Evolutionary conservation across 64 coral and sea anemone genomes (phyloP).

Genomic region (Exaiptasia diaphana): DNA sequence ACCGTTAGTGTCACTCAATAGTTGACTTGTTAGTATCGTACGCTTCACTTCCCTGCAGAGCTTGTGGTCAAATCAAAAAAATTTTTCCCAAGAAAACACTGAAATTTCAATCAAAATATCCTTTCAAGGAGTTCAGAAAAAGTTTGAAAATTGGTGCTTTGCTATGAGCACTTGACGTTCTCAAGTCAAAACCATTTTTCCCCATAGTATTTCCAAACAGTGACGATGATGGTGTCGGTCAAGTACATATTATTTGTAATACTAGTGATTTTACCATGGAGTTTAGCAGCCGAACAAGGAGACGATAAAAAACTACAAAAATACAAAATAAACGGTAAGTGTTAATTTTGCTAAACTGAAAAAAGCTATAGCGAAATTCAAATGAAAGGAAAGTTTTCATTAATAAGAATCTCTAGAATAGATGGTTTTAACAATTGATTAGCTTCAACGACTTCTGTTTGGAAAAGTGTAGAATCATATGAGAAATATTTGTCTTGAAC

Average conservation of each 20-base stretch:
- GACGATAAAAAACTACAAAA: neutral
- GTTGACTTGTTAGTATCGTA: neutral
- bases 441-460: too few species aligned
- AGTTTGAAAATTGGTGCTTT: neutral
- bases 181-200: too few species aligned
- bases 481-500: too few species aligned
- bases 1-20: neutral
- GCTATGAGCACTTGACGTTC: slow-evolving; percentile 20
- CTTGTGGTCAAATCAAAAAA: slow-evolving; percentile 2
- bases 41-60: neutral
- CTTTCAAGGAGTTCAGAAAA: neutral
- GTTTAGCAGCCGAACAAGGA: neutral
- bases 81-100: neutral
- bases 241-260: neutral
- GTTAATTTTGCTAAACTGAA: neutral
- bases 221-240: neutral
- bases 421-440: too few species aligned
- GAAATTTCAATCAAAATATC: neutral
- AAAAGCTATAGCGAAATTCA: neutral
- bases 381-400: neutral
- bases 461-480: too few species aligned
- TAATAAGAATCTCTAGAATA: too few species aligned
- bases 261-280: neutral
- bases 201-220: too few species aligned
- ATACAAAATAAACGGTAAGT: slow-evolving; percentile 15